phyloP scores from a whole-genome alignment of 2,888 invertebrate genomes.

The Maniola hyperantus region DNA sequence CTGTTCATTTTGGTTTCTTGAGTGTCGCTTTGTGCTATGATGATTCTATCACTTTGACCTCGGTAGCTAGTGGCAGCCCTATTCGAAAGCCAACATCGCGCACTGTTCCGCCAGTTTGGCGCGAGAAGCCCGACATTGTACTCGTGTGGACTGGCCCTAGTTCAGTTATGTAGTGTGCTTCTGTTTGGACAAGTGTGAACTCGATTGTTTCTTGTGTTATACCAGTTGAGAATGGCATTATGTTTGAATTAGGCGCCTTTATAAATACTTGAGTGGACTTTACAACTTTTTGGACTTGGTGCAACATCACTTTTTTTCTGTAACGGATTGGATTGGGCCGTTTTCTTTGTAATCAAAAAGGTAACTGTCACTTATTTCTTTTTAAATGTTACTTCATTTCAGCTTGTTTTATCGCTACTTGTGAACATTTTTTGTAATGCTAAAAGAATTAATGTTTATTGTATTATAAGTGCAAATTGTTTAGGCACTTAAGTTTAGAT shows the following conservation, averaged over 20 bases:
- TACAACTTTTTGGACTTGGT: constrained; percentile 51
- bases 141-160: constrained; percentile 52
- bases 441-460: not conserved
- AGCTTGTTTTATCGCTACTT: constrained; percentile 2
- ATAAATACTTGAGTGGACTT: constrained; percentile 69
- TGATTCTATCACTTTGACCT: not conserved
- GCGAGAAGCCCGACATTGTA: constrained; percentile 63
- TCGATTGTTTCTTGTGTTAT: constrained; percentile 80
- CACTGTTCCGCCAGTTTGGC: constrained; percentile 68
- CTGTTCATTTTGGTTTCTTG: too few species aligned
- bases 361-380: constrained; percentile 38
- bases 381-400: constrained; percentile 9
- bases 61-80: constrained; percentile 9
- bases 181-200: constrained; percentile 80
- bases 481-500: too few species aligned
- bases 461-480: not conserved
- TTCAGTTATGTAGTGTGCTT: constrained; percentile 63
- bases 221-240: constrained; percentile 73
- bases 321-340: constrained; percentile 42
- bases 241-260: constrained; percentile 77
- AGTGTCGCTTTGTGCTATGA: not conserved
- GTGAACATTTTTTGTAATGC: constrained; percentile 4
- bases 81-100: constrained; percentile 31
- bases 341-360: constrained; percentile 39
- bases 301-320: constrained; percentile 30